phyloP scores from a whole-genome alignment of 2,797 vertebrate species.

The Kryptolebias ocellatus region DNA sequence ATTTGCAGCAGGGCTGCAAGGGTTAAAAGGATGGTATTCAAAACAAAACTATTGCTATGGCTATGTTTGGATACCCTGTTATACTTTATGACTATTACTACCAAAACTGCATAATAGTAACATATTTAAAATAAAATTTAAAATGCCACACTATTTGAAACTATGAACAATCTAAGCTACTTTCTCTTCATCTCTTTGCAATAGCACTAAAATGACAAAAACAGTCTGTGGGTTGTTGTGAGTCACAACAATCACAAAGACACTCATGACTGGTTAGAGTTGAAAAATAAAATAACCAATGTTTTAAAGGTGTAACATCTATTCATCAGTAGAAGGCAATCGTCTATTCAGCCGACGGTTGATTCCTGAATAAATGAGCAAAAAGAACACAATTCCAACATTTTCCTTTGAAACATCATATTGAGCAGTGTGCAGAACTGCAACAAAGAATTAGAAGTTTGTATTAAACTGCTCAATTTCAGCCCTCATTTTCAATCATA shows the following conservation, averaged over 20 bases:
- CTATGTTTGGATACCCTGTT: too few relatives aligned
- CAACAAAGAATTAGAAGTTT: background rate
- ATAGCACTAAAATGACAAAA: slow-evolving; percentile 12
- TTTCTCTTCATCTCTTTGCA: slow-evolving; percentile 25
- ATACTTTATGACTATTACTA: too few relatives aligned
- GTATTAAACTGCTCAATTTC: background rate
- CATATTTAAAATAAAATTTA: slow-evolving; percentile 26
- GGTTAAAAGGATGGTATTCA: too few relatives aligned
- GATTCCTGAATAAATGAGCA: background rate
- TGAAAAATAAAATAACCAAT: slow-evolving; percentile 2
- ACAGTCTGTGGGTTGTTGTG: slow-evolving; percentile 3
- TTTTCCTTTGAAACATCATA: background rate
- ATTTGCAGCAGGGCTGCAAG: too few relatives aligned
- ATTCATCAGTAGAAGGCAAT: background rate
- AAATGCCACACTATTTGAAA: slow-evolving; percentile 16
- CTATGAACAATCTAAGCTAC: slow-evolving; percentile 24
- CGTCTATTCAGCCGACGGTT: background rate
- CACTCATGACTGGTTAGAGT: background rate
- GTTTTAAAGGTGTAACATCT: background rate
- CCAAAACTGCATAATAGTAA: slow-evolving; percentile 9
- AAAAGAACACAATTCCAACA: background rate
- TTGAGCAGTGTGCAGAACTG: background rate
- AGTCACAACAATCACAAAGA: slow-evolving; percentile 5
- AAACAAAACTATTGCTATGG: too few relatives aligned
- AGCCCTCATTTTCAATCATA: too few relatives aligned